Evolutionary conservation across 1,140 invertebrate species (phyloP).

Genomic region (Sitobion miscanthi): DNA sequence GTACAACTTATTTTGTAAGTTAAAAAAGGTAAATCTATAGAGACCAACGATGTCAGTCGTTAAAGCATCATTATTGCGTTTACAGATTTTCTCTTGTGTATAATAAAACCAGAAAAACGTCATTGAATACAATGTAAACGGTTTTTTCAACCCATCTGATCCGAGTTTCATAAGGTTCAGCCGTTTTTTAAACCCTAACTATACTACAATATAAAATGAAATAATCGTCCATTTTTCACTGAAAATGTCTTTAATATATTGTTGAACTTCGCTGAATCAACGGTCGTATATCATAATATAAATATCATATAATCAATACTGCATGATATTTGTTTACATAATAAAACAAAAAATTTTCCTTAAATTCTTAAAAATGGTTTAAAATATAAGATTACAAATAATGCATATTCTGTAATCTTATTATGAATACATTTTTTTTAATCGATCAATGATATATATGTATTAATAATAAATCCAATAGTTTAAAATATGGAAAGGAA

Average conservation of each 20-base stretch:
- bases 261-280: not conserved
- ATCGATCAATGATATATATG: not conserved
- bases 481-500: not conserved
- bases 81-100: constrained; percentile 20
- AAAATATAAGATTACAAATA: not conserved
- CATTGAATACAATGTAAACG: not conserved
- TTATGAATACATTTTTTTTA: not conserved
- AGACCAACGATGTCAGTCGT: constrained; percentile 21
- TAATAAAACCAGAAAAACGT: constrained; percentile 16
- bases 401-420: not conserved
- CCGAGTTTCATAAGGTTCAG: not conserved
- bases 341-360: not conserved
- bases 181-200: constrained; percentile 1
- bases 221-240: constrained; percentile 17
- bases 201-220: not conserved
- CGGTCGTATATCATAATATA: not conserved
- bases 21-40: constrained; percentile 26
- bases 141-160: not conserved
- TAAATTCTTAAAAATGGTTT: not conserved
- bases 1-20: not conserved
- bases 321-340: not conserved
- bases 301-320: not conserved
- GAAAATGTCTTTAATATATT: not conserved
- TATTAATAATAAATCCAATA: not conserved
- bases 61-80: constrained; percentile 39